Percentiles rank a stretch among this genome's conserved stretches.
phyloP scores from a whole-genome alignment of 2,888 invertebrate genomes.

The Caenorhabditis sp. region DNA sequence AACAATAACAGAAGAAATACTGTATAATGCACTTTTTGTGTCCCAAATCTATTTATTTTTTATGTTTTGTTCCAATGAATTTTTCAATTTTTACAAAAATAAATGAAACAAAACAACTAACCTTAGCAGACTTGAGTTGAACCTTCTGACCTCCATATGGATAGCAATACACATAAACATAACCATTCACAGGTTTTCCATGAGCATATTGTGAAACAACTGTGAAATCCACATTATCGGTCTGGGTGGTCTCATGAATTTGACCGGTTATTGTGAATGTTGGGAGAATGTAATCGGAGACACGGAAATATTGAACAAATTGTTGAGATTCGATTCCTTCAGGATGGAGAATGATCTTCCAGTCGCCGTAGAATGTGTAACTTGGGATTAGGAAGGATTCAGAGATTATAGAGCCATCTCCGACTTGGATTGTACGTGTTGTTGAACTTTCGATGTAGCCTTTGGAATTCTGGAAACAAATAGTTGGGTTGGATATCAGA shows the following conservation, averaged over 20 bases:
- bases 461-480: constrained; percentile 38
- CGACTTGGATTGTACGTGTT: constrained; percentile 7
- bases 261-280: background rate
- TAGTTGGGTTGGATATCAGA: background rate
- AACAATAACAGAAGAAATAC: constrained; percentile 1
- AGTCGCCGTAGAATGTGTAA: constrained; percentile 60
- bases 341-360: constrained; percentile 49
- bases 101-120: constrained; percentile 10
- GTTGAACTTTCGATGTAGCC: constrained; percentile 27
- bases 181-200: constrained; percentile 27
- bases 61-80: constrained; percentile 6
- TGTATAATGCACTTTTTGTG: background rate
- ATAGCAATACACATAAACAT: constrained; percentile 9
- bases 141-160: constrained; percentile 20
- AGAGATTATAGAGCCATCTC: constrained; percentile 25
- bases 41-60: background rate
- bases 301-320: constrained; percentile 39
- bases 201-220: constrained; percentile 20
- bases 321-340: background rate
- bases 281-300: constrained; percentile 12
- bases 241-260: background rate
- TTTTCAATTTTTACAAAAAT: constrained; percentile 1
- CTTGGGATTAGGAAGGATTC: constrained; percentile 52
- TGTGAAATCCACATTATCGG: background rate
- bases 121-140: constrained; percentile 33